A percentile compares a stretch with the other conserved stretches of the same genome.
Evolutionary conservation across 92 coral and sea anemone species (phyloP).

Genomic region (Parazoanthus atlanticus): DNA sequence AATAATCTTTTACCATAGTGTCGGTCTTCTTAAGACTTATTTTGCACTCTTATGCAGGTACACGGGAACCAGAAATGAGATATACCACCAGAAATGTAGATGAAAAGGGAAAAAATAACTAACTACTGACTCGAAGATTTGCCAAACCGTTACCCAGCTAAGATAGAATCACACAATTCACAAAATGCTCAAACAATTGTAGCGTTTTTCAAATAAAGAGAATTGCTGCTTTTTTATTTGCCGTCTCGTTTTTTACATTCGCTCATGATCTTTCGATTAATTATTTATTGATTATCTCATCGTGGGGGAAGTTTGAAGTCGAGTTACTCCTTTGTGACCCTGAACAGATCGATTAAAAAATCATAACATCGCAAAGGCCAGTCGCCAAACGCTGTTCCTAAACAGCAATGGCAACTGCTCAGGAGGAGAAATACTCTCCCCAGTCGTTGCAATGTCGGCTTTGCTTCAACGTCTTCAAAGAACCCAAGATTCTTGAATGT

Average conservation of each 20-base stretch:
- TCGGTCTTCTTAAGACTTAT: too few relatives aligned
- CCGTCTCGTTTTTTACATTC: not conserved
- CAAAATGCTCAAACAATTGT: constrained; percentile 3
- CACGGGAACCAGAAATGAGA: not conserved
- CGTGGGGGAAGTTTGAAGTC: constrained; percentile 44
- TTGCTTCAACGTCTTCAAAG: constrained; percentile 78
- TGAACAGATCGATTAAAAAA: constrained; percentile 74
- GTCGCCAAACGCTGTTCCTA: constrained; percentile 17
- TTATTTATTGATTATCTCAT: constrained; percentile 66
- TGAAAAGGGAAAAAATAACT: not conserved
- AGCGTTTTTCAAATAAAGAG: not conserved
- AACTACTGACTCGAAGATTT: not conserved
- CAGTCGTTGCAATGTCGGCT: constrained; percentile 84
- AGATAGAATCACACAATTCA: not conserved
- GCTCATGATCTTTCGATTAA: constrained; percentile 13
- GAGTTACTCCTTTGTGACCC: constrained; percentile 51
- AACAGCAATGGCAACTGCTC: constrained; percentile 79
- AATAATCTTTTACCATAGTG: not conserved
- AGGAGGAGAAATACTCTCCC: constrained; percentile 86
- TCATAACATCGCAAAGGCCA: constrained; percentile 56
- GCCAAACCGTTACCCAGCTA: not conserved
- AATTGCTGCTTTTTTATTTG: not conserved
- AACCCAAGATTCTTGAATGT: constrained; percentile 83
- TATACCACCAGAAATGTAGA: constrained; percentile 11
- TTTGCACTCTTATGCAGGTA: constrained; percentile 1